These are phyloP conservation scores for Carcharodon carcharias DNA, from an alignment of 2,797 vertebrate species.

Conservation along the genomic window DNA sequence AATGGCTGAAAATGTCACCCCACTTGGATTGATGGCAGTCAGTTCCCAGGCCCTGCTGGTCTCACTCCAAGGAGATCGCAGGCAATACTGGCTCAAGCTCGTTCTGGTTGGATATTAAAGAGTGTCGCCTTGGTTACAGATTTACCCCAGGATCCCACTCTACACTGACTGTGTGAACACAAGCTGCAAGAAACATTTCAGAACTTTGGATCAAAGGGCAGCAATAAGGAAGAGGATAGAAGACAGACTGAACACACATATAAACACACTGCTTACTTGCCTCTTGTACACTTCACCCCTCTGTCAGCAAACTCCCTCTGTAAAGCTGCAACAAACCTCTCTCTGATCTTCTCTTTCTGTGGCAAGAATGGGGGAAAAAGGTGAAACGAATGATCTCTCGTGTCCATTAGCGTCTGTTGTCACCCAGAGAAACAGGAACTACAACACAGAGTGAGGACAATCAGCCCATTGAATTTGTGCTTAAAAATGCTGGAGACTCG, in stretches of 20 bases:
- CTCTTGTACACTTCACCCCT: slow-evolving; percentile 59
- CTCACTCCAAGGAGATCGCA: not conserved
- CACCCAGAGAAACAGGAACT: not conserved
- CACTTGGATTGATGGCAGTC: not conserved
- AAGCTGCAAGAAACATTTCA: not conserved
- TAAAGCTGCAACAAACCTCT: slow-evolving; percentile 90
- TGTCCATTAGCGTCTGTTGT: not conserved
- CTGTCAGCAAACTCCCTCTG: slow-evolving; percentile 91
- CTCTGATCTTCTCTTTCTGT: slow-evolving; percentile 89
- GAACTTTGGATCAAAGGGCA: not conserved
- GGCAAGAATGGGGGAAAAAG: not conserved
- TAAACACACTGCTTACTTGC: not conserved
- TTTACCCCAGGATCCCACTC: not conserved
- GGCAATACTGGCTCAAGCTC: too few relatives aligned
- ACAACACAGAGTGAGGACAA: not conserved
- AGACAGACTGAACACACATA: not conserved
- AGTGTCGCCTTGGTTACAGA: not conserved
- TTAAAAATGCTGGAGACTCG: not conserved
- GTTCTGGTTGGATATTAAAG: not conserved
- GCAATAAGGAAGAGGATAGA: too few relatives aligned
- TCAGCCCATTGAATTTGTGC: not conserved
- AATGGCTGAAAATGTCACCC: too few relatives aligned
- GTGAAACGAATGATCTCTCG: too few relatives aligned
- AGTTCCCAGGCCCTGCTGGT: too few relatives aligned
- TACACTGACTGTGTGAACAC: not conserved